Percentiles rank a stretch among this genome's conserved stretches.
These are phyloP conservation scores for Anoura caudifer DNA, from an alignment of 2,113 vertebrate species.

Conservation along the genomic window DNA sequence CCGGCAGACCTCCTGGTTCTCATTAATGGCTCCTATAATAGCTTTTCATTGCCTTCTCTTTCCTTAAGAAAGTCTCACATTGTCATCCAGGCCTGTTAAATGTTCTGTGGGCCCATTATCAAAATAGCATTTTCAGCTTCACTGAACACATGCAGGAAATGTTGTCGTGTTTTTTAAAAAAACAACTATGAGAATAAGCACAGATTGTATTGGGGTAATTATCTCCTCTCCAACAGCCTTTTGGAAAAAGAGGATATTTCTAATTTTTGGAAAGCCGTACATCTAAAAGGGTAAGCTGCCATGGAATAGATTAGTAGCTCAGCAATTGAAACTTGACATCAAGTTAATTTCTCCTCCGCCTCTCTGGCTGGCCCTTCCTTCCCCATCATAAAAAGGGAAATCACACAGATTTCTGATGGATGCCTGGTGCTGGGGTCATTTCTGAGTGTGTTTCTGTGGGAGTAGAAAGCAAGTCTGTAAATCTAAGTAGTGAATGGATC, in stretches of 20 bases:
- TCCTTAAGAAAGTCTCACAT: constrained; percentile 83
- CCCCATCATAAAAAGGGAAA: constrained; percentile 55
- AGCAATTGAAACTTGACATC: constrained; percentile 70
- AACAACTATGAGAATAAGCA: constrained; percentile 78
- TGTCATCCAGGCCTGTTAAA: constrained; percentile 82
- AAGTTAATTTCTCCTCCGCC: constrained; percentile 43
- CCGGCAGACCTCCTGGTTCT: constrained; percentile 58
- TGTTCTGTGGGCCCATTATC: constrained; percentile 82
- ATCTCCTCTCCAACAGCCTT: constrained; percentile 76
- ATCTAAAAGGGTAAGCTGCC: constrained; percentile 73
- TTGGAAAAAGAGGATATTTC: constrained; percentile 76
- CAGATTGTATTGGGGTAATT: constrained; percentile 82
- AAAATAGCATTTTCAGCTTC: constrained; percentile 87
- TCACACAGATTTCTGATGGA: constrained; percentile 49
- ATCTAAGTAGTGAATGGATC: neutral
- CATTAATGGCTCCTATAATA: constrained; percentile 83
- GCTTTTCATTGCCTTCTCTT: constrained; percentile 82
- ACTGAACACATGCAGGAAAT: constrained; percentile 84
- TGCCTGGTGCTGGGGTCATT: constrained; percentile 23
- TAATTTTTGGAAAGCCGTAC: constrained; percentile 79
- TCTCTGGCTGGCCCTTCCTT: neutral
- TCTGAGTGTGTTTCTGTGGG: constrained; percentile 56
- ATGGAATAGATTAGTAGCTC: constrained; percentile 70
- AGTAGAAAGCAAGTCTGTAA: constrained; percentile 21
- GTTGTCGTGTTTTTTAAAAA: constrained; percentile 74